Evolutionary conservation across 2,797 vertebrate genomes (phyloP), one percentile per base, ranked within the genome.

Genomic region (Jordanella pulchra): DNA sequence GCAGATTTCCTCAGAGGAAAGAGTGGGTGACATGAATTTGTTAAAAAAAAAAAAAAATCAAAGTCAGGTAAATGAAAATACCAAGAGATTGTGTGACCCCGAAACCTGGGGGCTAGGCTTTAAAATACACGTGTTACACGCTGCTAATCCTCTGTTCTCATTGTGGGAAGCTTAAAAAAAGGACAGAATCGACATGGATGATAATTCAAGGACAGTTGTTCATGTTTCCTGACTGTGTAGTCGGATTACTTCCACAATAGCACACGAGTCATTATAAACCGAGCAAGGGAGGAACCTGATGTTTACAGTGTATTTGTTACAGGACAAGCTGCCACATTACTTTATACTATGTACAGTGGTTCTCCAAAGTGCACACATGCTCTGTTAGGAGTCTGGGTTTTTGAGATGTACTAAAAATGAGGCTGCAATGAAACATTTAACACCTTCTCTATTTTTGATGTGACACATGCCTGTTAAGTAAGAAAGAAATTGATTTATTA

Each of bases 1-100:
- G 74, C 82, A 81, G 72, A 82, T 89, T 83, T 87, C 89, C 87
- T 90, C 75, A 73, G 86, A 91, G 88, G 89, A 92, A 92, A 86
- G 83, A 91, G 90, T 90, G 88, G 90, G 90, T 91, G 88, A 89
- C 55, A 78, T 18, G 0, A 54, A 47, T 75, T 51, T 7, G n/a
- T n/a, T n/a, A n/a, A n/a, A n/a, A n/a, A n/a, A n/a, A n/a, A n/a
- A n/a, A n/a, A n/a, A 0, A 0, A 14, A 50, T 67, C 23, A n/a
- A 53, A 65, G 60, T n/a, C 30, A 13, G 65, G 21, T 53, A 14
- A 54, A 44, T 35, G 56, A 69, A 65, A 53, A 47, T 72, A 79
- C 18, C 11, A 15, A 17, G 48, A 55, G 55, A 25, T 71, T 65
- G 23, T 47, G 28, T 65, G 27, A 68, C 39, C 13, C 48, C 2